Percentiles rank a stretch among this genome's conserved stretches.
Conservation (phyloP, 1,140 invertebrate species). For the Venustaconcha ellipsiformis region DNA sequence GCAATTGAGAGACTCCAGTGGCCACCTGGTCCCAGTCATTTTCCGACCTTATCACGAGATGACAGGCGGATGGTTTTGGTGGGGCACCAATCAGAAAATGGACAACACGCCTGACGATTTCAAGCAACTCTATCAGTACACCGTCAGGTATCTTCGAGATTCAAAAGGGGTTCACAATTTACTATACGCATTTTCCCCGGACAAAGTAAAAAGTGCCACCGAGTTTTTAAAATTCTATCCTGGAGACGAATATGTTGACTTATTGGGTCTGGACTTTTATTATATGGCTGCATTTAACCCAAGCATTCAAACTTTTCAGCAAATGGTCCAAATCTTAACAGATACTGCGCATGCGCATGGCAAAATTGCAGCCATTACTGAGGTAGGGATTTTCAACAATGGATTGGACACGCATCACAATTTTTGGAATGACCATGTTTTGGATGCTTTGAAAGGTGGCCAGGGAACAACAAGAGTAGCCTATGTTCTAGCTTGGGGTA, state of each 20-base stretch:
- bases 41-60: constrained; percentile 31
- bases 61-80: constrained; percentile 33
- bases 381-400: constrained; percentile 14
- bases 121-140: constrained; percentile 20
- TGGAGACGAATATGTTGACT: constrained; percentile 30
- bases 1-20: constrained; percentile 14
- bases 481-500: constrained; percentile 31
- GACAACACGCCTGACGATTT: constrained; percentile 29
- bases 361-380: constrained; percentile 30
- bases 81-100: constrained; percentile 14
- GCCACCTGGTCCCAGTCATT: constrained; percentile 23
- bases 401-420: constrained; percentile 11
- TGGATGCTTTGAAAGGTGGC: constrained; percentile 13
- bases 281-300: background rate
- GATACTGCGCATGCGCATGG: constrained; percentile 12
- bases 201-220: background rate
- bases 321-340: constrained; percentile 3
- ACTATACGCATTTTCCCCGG: constrained; percentile 28
- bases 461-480: constrained; percentile 5
- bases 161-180: constrained; percentile 30
- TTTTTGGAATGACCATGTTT: constrained; percentile 17
- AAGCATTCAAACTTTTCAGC: background rate
- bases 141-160: constrained; percentile 26
- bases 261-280: constrained; percentile 29
- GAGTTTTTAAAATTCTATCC: constrained; percentile 25